Percentiles rank a stretch among this genome's conserved stretches.
phyloP scores from a whole-genome alignment of 2,888 invertebrate species.

The Stenurella melanura region DNA sequence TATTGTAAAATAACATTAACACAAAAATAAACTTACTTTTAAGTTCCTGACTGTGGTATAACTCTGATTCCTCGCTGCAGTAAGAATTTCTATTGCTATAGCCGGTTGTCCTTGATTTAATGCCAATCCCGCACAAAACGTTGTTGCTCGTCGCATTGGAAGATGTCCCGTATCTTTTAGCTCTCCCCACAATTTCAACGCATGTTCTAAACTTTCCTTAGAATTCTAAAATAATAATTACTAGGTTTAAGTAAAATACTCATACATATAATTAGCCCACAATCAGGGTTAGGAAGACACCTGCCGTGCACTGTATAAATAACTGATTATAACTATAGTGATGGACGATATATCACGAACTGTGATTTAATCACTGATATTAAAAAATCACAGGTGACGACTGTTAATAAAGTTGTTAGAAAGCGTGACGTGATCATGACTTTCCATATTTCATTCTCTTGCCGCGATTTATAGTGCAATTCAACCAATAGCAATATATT shows the following conservation, averaged over 20 bases:
- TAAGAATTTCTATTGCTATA: constrained; percentile 81
- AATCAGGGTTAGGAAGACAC: no score
- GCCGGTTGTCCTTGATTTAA: constrained; percentile 81
- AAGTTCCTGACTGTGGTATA: constrained; percentile 83
- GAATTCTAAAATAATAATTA: constrained; percentile 78
- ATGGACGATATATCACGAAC: no score
- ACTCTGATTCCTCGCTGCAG: constrained; percentile 75
- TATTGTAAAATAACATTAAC: background rate
- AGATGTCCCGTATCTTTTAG: constrained; percentile 76
- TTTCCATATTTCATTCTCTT: no score
- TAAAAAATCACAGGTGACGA: no score
- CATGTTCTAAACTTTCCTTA: constrained; percentile 79
- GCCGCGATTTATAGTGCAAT: no score
- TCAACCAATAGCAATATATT: no score
- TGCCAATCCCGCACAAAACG: constrained; percentile 81
- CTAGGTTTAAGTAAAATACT: background rate
- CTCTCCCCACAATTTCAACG: constrained; percentile 78
- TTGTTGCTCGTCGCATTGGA: constrained; percentile 78
- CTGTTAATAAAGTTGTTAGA: no score
- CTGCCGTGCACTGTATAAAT: no score
- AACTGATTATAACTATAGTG: no score
- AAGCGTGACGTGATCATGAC: no score
- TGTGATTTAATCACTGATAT: no score
- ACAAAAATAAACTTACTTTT: constrained; percentile 73
- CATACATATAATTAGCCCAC: no score